Percentiles rank a stretch among this genome's conserved stretches.
Conservation (phyloP, 2,888 invertebrate species). For the Watsonalla cultraria region DNA sequence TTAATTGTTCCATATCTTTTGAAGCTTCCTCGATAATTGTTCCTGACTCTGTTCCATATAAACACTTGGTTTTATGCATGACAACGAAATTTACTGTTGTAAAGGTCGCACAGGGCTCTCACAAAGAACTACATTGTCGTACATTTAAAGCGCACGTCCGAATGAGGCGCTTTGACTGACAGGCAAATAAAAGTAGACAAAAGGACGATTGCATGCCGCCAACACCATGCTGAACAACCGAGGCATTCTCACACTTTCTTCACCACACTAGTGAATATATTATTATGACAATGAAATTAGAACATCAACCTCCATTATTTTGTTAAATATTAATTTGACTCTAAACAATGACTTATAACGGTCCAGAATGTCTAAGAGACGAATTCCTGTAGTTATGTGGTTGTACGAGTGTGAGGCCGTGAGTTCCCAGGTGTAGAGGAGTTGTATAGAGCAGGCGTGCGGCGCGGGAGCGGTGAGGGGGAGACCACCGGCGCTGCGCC, state of each 20-base stretch:
- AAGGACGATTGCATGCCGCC: slow-evolving; percentile 36
- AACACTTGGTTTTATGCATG: slow-evolving; percentile 66
- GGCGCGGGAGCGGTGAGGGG: slow-evolving; percentile 27
- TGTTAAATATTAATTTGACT: slow-evolving; percentile 17
- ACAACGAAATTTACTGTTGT: slow-evolving; percentile 66
- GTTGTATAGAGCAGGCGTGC: slow-evolving; percentile 36
- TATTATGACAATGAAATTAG: slow-evolving; percentile 19
- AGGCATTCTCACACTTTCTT: slow-evolving; percentile 55
- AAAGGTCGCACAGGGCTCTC: slow-evolving; percentile 56
- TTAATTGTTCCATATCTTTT: slow-evolving; percentile 33
- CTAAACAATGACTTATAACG: slow-evolving; percentile 41
- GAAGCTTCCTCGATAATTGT: slow-evolving; percentile 28
- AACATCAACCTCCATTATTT: slow-evolving; percentile 25
- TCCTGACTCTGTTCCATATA: slow-evolving; percentile 43
- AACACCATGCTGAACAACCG: slow-evolving; percentile 19
- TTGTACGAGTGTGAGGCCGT: slow-evolving; percentile 52
- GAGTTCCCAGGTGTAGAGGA: slow-evolving; percentile 63
- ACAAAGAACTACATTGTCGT: slow-evolving; percentile 67
- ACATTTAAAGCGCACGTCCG: slow-evolving; percentile 51
- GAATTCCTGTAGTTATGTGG: slow-evolving; percentile 22
- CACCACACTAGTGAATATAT: slow-evolving; percentile 30
- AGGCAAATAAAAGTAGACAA: slow-evolving; percentile 71
- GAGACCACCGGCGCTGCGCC: slow-evolving; percentile 74
- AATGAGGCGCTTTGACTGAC: slow-evolving; percentile 63
- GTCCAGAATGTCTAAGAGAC: slow-evolving; percentile 37